Percentiles rank a stretch among this genome's conserved stretches.
phyloP scores from a whole-genome alignment of 1,140 invertebrate genomes.

The Drosophila virilis region DNA sequence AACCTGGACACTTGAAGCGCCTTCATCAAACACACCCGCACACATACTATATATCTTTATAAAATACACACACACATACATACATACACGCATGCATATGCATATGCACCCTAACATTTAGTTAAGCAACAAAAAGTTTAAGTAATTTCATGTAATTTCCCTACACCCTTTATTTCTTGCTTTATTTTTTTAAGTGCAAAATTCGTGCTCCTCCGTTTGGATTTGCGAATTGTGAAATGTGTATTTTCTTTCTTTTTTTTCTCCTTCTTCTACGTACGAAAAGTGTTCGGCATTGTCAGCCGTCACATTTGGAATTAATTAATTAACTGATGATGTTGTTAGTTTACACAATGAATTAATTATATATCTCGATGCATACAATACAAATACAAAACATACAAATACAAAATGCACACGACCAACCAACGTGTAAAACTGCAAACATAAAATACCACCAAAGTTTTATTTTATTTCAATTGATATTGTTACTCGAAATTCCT shows the following conservation, averaged over 20 bases:
- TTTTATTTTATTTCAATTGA: neutral
- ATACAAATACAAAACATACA: slow-evolving; percentile 42
- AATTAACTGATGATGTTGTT: slow-evolving; percentile 78
- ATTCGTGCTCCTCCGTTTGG: slow-evolving; percentile 49
- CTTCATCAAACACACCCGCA: slow-evolving; percentile 44
- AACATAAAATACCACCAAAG: slow-evolving; percentile 32
- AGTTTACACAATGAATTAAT: slow-evolving; percentile 78
- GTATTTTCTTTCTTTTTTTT: slow-evolving; percentile 43
- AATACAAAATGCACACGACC: slow-evolving; percentile 24
- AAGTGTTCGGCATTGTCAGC: slow-evolving; percentile 57
- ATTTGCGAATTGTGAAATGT: slow-evolving; percentile 62
- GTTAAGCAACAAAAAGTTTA: slow-evolving; percentile 8
- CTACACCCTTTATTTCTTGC: slow-evolving; percentile 43
- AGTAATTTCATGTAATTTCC: slow-evolving; percentile 56
- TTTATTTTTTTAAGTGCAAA: slow-evolving; percentile 34
- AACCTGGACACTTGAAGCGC: slow-evolving; percentile 46
- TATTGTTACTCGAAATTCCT: too few species aligned
- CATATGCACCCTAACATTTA: slow-evolving; percentile 20
- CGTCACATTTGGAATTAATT: slow-evolving; percentile 70
- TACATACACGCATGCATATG: slow-evolving; percentile 14
- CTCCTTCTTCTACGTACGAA: slow-evolving; percentile 53
- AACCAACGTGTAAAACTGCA: slow-evolving; percentile 9
- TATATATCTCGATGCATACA: slow-evolving; percentile 57
- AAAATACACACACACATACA: neutral
- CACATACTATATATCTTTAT: slow-evolving; percentile 39